These are phyloP conservation scores for Nesidiocoris tenuis DNA, from an alignment of 2,888 invertebrate genomes.

Conservation along the genomic window DNA sequence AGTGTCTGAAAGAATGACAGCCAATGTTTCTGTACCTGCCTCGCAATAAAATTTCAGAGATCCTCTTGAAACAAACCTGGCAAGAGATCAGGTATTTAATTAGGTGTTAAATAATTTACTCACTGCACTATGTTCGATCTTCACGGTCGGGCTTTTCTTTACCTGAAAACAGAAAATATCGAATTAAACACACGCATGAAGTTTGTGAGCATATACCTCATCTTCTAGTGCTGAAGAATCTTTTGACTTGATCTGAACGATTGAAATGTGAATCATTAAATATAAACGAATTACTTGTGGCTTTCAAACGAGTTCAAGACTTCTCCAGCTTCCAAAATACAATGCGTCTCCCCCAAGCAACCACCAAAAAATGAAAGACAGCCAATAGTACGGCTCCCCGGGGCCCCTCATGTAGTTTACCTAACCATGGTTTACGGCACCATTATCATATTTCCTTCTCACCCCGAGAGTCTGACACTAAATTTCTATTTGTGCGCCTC, in stretches of 20 bases:
- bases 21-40: no score
- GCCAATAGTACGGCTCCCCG: constrained; percentile 8
- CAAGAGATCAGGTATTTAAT: no score
- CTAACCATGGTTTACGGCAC: constrained; percentile 43
- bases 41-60: no score
- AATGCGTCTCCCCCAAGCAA: background rate
- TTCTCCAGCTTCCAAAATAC: background rate
- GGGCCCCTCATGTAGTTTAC: constrained; percentile 40
- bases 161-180: background rate
- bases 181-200: no score
- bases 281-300: no score
- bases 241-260: no score
- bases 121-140: background rate
- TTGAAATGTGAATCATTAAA: no score
- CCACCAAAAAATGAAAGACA: constrained; percentile 27
- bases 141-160: background rate
- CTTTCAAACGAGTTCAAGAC: background rate
- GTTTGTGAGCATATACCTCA: no score
- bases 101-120: no score
- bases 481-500: constrained; percentile 29
- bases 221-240: no score
- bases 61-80: no score
- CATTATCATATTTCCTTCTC: constrained; percentile 44
- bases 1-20: no score
- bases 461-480: constrained; percentile 30